A percentile compares a stretch with the other conserved stretches of the same genome.
Evolutionary conservation across 2,113 vertebrate species (phyloP).

Genomic region (Brachyhypopomus occidentalis): DNA sequence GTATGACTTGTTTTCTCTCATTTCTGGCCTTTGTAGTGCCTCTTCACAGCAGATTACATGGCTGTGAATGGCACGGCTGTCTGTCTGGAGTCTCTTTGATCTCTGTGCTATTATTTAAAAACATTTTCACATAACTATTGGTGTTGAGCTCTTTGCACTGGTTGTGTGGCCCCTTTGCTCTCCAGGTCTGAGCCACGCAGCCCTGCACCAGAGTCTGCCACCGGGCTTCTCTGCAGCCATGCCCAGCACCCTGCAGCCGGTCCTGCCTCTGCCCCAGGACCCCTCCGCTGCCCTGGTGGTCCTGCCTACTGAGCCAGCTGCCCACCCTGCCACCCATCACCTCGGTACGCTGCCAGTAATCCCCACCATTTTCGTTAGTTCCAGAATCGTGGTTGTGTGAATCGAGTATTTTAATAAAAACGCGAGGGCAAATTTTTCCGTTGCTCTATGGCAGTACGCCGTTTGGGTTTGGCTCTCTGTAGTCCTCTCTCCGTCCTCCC

Average conservation of each 20-base stretch:
- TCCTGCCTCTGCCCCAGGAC: conserved; percentile 92
- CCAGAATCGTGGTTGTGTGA: not conserved
- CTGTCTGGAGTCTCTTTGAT: too few species aligned
- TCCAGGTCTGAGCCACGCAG: conserved; percentile 87
- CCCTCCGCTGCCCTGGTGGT: conserved; percentile 87
- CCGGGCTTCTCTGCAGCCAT: conserved; percentile 87
- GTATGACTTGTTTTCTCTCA: conserved; percentile 69
- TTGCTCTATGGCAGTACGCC: not conserved
- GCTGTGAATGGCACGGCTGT: too few species aligned
- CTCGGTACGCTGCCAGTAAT: conserved; percentile 73
- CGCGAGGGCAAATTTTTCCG: not conserved
- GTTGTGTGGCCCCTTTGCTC: not conserved
- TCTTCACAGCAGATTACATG: too few species aligned
- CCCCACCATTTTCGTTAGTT: not conserved
- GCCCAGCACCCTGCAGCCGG: conserved; percentile 85
- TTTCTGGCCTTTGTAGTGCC: not conserved
- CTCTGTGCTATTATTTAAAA: too few species aligned
- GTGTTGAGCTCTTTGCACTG: too few species aligned
- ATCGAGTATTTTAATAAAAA: not conserved
- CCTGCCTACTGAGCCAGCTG: conserved; percentile 85
- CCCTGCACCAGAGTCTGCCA: conserved; percentile 87
- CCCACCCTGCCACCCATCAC: conserved; percentile 81
- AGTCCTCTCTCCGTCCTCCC: conserved; percentile 43
- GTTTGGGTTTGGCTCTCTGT: not conserved
- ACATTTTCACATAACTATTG: too few species aligned